Evolutionary conservation across 2,113 vertebrate genomes (phyloP).

Genomic region (Prietella phreatophila): DNA sequence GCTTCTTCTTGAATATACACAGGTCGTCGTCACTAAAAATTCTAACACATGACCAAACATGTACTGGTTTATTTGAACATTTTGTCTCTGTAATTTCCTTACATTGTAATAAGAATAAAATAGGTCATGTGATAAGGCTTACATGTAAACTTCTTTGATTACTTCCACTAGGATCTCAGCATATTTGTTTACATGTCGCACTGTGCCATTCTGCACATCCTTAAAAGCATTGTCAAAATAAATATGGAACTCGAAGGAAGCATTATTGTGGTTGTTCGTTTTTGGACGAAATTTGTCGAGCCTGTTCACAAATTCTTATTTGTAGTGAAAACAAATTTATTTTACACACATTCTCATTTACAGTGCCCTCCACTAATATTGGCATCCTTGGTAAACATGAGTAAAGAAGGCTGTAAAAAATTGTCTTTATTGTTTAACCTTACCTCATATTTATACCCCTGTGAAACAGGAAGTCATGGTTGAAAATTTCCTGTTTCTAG

Average conservation of each 20-base stretch:
- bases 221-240: constrained; percentile 72
- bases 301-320: constrained; percentile 48
- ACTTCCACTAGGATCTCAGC: constrained; percentile 62
- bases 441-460: too few species aligned
- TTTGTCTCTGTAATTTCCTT: not conserved
- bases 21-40: constrained; percentile 55
- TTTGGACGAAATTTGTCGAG: constrained; percentile 69
- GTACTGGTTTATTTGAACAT: not conserved
- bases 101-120: not conserved
- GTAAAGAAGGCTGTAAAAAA: too few species aligned
- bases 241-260: constrained; percentile 73
- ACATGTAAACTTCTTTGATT: constrained; percentile 75
- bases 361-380: too few species aligned
- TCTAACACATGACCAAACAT: constrained; percentile 45
- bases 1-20: constrained; percentile 65
- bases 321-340: not conserved
- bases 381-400: too few species aligned
- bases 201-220: not conserved
- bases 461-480: too few species aligned
- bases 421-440: too few species aligned
- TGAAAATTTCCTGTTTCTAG: too few species aligned
- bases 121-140: not conserved
- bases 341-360: not conserved
- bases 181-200: constrained; percentile 56
- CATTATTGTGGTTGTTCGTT: not conserved